Percentiles rank a stretch among this genome's conserved stretches.
These are phyloP conservation scores for Onychostruthus taczanowskii DNA, from an alignment of 2,113 vertebrate genomes.

Conservation along the genomic window DNA sequence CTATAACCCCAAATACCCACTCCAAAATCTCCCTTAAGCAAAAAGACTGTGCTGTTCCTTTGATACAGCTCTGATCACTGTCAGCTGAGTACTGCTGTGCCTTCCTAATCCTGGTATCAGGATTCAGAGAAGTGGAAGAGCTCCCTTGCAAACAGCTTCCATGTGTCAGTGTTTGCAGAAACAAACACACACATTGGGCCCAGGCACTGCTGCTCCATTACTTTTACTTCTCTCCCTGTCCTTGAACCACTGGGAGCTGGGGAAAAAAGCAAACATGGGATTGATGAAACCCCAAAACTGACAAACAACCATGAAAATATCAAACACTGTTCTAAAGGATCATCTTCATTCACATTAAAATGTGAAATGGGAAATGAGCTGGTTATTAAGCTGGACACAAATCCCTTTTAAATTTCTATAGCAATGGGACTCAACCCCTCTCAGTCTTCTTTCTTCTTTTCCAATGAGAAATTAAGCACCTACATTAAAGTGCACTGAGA, in stretches of 20 bases:
- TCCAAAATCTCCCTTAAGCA: not conserved
- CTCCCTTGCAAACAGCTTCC: not conserved
- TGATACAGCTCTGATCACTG: not conserved
- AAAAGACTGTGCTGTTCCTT: not conserved
- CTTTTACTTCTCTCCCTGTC: not conserved
- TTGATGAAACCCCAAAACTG: not conserved
- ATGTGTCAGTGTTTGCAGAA: not conserved
- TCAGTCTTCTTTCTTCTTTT: not conserved
- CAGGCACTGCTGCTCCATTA: not conserved
- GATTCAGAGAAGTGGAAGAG: not conserved
- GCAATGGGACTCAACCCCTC: not conserved
- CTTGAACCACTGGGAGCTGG: not conserved
- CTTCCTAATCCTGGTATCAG: not conserved
- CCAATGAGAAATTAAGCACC: not conserved
- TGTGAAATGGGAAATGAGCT: not conserved
- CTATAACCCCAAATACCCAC: not conserved
- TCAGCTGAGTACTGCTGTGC: not conserved
- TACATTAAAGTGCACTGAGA: not conserved
- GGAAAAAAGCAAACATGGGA: not conserved
- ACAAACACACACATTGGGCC: not conserved
- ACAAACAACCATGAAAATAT: not conserved
- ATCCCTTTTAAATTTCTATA: not conserved
- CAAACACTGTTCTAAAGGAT: not conserved
- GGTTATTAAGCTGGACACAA: not conserved
- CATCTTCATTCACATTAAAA: not conserved